phyloP scores from a whole-genome alignment of 1,140 invertebrate species.

The Drosophila sturtevanti region DNA sequence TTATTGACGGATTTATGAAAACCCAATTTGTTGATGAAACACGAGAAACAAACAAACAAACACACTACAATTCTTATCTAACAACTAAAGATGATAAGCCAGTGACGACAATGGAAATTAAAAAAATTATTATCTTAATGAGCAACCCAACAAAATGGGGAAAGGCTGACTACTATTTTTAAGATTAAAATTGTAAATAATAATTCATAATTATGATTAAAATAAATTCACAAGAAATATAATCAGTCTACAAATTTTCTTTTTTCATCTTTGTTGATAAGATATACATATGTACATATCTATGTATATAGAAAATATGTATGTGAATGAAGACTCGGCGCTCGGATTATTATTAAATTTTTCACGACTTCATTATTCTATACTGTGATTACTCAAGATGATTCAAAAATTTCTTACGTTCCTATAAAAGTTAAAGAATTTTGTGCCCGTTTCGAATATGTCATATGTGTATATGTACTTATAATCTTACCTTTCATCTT shows the following conservation, averaged over 20 bases:
- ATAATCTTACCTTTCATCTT: conserved; percentile 87
- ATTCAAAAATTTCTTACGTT: too few relatives aligned
- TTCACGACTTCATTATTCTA: too few relatives aligned
- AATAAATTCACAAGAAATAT: not conserved
- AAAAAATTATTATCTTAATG: not conserved
- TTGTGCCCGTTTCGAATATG: too few relatives aligned
- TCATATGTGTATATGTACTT: not conserved
- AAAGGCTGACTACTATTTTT: too few relatives aligned
- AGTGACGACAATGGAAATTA: not conserved
- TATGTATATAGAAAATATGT: too few relatives aligned
- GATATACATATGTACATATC: too few relatives aligned
- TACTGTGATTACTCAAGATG: too few relatives aligned
- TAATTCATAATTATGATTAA: not conserved
- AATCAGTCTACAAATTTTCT: too few relatives aligned
- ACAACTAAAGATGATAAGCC: not conserved
- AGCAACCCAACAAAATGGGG: not conserved
- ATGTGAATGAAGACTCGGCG: too few relatives aligned
- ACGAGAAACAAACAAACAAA: not conserved
- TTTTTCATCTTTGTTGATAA: too few relatives aligned
- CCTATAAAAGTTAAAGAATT: too few relatives aligned
- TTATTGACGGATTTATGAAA: conserved; percentile 20
- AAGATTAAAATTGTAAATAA: not conserved
- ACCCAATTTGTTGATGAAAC: not conserved
- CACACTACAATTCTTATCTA: not conserved
- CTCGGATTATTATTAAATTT: too few relatives aligned